These are phyloP conservation scores for Carassius carassius DNA, from an alignment of 2,113 vertebrate species.

Conservation along the genomic window DNA sequence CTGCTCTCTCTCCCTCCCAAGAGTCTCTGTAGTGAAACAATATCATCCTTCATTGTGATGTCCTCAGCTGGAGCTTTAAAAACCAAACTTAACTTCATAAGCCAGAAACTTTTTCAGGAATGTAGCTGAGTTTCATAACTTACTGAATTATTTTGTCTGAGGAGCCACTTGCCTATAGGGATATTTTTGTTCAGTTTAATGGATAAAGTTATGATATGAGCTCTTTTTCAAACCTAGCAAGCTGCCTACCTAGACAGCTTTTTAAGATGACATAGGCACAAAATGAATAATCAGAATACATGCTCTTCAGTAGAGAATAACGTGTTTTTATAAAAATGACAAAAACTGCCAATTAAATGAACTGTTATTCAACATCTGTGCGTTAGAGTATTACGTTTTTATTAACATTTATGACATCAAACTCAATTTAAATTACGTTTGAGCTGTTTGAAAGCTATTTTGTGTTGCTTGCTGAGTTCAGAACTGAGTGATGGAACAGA, in stretches of 20 bases:
- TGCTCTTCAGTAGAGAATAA: neutral
- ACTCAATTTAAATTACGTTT: neutral
- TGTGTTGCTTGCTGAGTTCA: neutral
- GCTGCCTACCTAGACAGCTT: neutral
- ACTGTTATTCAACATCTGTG: neutral
- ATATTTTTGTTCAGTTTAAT: neutral
- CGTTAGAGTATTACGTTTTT: neutral
- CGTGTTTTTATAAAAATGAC: neutral
- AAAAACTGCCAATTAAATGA: neutral
- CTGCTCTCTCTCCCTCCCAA: constrained; percentile 29
- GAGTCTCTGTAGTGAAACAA: constrained; percentile 15
- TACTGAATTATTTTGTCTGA: constrained; percentile 25
- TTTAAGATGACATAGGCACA: neutral
- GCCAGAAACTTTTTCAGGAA: constrained; percentile 6
- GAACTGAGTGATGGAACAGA: neutral
- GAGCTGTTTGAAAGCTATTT: neutral
- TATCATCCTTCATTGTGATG: constrained; percentile 34
- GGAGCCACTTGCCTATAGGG: neutral
- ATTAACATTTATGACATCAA: neutral
- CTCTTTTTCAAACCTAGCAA: neutral
- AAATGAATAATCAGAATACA: neutral
- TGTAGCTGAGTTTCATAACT: constrained; percentile 13
- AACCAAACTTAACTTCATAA: constrained; percentile 19
- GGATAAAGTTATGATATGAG: neutral
- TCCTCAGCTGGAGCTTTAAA: constrained; percentile 15